Evolutionary conservation across 1,140 invertebrate genomes (phyloP), one percentile per base, ranked within the genome.

Genomic region (Drosophila arizonae): DNA sequence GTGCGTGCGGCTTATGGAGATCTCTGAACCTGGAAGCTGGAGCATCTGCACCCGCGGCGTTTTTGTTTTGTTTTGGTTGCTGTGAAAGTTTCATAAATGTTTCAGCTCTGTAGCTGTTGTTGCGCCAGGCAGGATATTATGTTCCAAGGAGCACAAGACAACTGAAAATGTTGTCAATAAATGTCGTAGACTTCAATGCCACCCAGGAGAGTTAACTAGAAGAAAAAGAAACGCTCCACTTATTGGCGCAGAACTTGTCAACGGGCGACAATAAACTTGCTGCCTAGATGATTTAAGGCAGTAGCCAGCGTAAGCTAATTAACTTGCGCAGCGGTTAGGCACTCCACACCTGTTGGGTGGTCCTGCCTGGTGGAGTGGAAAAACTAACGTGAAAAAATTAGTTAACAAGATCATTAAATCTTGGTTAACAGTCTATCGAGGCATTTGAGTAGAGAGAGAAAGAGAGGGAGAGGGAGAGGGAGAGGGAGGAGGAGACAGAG

Each of bases 351-450:
- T 66, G 82, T 39, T 86, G 82, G 82, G 82, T 86, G 82, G 82
- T 81, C 81, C 46, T 17, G 24, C 21, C 15, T 41, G 26, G 26
- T 41, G 17, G 17, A 54, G 26, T 3, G n/a, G 10, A 10, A 13
- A 13, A 3, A 8, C 43, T 6, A 72, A 79, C 11, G 43, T n/a
- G 36, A 24, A 73, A 61, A 76, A 86, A 81, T 81, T 86, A 86
- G 82, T 82, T 82, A 86, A 86, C 82, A 86, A 87, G 79, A 86
- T 87, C 82, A 86, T 87, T 86, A 86, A 86, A 87, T 86, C 82
- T 87, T 81, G 73, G 79, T 77, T 87, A 82, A 82, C 75, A 78
- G 76, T 43, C 65, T 65, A 79, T 79, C 77, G 65, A 24, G 33
- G 72, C 72, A 76, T 50, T 43, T 48, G 36, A 33, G 24, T 17